A percentile compares a stretch with the other conserved stretches of the same genome.
Conservation (phyloP, 2,797 vertebrate species). For the Sciurus carolinensis region DNA sequence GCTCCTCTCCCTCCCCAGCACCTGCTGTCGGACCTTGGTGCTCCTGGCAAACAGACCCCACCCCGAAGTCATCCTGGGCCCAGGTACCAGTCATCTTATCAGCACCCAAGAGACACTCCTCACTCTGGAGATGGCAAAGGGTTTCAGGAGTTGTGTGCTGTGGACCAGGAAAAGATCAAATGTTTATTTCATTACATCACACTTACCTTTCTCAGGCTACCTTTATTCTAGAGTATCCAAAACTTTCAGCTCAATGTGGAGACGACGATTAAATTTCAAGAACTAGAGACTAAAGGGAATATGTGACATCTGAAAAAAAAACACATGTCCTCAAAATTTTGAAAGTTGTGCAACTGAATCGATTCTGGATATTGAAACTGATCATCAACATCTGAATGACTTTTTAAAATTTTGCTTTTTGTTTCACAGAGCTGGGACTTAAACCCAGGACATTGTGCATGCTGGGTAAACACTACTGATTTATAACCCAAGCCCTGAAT, state of each 20-base stretch:
- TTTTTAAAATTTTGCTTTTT: not conserved
- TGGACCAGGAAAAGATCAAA: not conserved
- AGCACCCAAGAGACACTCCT: not conserved
- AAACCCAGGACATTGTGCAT: no score
- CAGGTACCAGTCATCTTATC: not conserved
- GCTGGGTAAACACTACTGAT: no score
- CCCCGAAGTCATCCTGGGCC: not conserved
- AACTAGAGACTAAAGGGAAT: no score
- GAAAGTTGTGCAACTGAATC: not conserved
- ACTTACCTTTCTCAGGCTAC: not conserved
- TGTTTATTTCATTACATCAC: not conserved
- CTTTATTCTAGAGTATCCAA: not conserved
- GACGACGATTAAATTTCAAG: not conserved
- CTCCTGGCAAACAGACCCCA: not conserved
- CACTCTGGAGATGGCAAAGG: no score
- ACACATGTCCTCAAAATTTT: not conserved
- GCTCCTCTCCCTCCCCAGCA: not conserved
- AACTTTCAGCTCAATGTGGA: not conserved
- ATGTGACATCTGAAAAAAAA: not conserved
- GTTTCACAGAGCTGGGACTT: no score
- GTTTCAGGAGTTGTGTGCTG: not conserved
- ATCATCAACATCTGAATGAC: not conserved
- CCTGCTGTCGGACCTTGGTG: not conserved
- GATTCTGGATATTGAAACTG: not conserved
- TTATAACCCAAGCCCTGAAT: no score